Percentiles rank a stretch among this genome's conserved stretches.
Conservation (phyloP, 2,113 vertebrate species). For the crab-eating macaque (Macaca fascicularis) region T2T-MFA8v1.1 NC_088385.1:109004501-109005000, state of each 20-base stretch:
- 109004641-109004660: background rate
- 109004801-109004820: background rate
- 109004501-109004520: background rate
- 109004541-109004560: background rate
- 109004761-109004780: background rate
- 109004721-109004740: background rate
- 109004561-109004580: background rate
- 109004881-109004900: background rate
- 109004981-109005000: background rate
- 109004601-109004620: background rate
- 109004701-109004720: background rate
- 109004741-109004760: background rate
- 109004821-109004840: background rate
- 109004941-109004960: background rate
- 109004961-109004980: background rate
- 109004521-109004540: background rate
- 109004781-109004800: background rate
- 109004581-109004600: background rate
- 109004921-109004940: background rate
- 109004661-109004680: background rate
- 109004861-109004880: background rate
- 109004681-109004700: background rate
- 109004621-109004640: background rate
- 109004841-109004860: background rate
- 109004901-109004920: background rate